phyloP scores from a whole-genome alignment of 2,113 vertebrate species.

The Thermophis baileyi region DNA sequence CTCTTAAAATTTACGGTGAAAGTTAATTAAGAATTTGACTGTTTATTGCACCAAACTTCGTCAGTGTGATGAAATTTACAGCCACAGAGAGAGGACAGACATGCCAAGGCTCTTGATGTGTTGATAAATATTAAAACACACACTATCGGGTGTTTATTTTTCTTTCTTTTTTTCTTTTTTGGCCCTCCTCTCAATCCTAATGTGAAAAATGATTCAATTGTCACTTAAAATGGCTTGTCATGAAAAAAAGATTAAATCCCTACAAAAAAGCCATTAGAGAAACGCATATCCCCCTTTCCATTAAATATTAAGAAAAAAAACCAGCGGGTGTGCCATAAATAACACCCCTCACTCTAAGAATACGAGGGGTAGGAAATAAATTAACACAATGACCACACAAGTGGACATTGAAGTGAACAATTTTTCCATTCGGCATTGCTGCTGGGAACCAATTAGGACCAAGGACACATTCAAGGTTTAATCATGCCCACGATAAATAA shows the following conservation, averaged over 20 bases:
- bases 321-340: slow-evolving; percentile 72
- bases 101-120: slow-evolving; percentile 69
- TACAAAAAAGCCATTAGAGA: slow-evolving; percentile 73
- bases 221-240: slow-evolving; percentile 76
- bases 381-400: slow-evolving; percentile 73
- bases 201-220: slow-evolving; percentile 77
- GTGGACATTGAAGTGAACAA: slow-evolving; percentile 69
- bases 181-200: background rate
- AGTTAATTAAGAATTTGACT: slow-evolving; percentile 74
- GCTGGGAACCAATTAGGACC: slow-evolving; percentile 56
- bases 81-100: slow-evolving; percentile 58
- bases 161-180: slow-evolving; percentile 39
- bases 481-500: slow-evolving; percentile 68
- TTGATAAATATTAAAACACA: slow-evolving; percentile 73
- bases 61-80: slow-evolving; percentile 60
- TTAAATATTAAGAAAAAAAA: slow-evolving; percentile 69
- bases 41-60: slow-evolving; percentile 63
- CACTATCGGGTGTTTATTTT: slow-evolving; percentile 75
- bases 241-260: slow-evolving; percentile 79
- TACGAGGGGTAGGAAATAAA: slow-evolving; percentile 76
- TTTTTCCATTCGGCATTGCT: slow-evolving; percentile 56
- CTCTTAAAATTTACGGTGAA: slow-evolving; percentile 64
- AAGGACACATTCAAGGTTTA: slow-evolving; percentile 60
- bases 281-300: slow-evolving; percentile 73
- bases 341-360: slow-evolving; percentile 72